Evolutionary conservation across 2,797 vertebrate genomes (phyloP), one percentile per base, ranked within the genome.

Genomic region (Anableps anableps): DNA sequence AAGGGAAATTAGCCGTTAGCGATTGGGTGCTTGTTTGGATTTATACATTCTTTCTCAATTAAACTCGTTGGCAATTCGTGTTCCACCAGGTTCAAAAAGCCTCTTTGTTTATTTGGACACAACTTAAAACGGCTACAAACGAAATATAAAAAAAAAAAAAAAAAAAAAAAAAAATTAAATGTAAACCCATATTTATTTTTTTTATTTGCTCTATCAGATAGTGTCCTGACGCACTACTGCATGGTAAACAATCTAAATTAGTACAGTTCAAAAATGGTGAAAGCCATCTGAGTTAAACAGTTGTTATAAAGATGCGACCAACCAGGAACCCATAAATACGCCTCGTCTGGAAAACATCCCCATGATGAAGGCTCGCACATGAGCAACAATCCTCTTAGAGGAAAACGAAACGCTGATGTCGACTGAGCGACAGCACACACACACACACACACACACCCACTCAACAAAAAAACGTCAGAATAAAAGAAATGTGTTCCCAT

Each of bases 381-480:
- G 97, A 99, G 98, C 97, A 97, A 98, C 97, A 96, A 97, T 99
- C 98, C 98, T 99, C 98, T 98, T 97, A 99, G 98, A 99, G 98
- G 96, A 99, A 99, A 99, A 99, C 97, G 97, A 99, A 99, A 99
- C 97, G 97, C 97, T 97, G 97, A 98, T 99, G 98, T 99, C 97
- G 97, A 97, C 98, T 96, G 95, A 95, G 97, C 97, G 97, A 98
- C 98, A 99, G 97, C 98, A 97, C 97, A 97, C 97, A 91, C 91
- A 73, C 89, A 79, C 91, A 83, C 90, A 86, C 91, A 89, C 87
- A 74, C 89, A 89, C 88, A 16, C 58, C 6, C 60, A 0, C 89
- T 85, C 80, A 90, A 92, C 91, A 90, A 88, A 82, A 89, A 90
- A 62, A 60, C n/a, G 1, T 93, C 80, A 91, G 81, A 89, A 92